Conservation (phyloP, 2,113 vertebrate genomes). For the Percopsis transmontana region DNA sequence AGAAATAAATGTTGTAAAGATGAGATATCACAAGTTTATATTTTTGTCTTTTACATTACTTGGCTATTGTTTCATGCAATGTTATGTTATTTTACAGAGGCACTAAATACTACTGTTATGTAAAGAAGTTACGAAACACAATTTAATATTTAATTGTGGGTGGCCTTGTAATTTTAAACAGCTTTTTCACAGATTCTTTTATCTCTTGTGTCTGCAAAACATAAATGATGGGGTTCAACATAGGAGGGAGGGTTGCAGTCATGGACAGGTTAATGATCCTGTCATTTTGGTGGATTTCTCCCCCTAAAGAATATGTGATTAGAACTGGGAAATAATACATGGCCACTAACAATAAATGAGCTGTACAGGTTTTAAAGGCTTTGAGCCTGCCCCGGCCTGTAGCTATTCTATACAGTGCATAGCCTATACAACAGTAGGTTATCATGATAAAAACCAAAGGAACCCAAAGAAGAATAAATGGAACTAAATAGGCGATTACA, state of each 20-base stretch:
- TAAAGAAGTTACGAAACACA: too few species aligned
- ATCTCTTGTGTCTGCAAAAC: slow-evolving; percentile 53
- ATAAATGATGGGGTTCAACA: slow-evolving; percentile 58
- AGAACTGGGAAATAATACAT: slow-evolving; percentile 34
- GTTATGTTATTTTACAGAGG: too few species aligned
- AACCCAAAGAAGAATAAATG: slow-evolving; percentile 28
- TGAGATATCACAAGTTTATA: too few species aligned
- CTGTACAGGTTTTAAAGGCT: slow-evolving; percentile 37
- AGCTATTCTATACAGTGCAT: slow-evolving; percentile 30
- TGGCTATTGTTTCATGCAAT: too few species aligned
- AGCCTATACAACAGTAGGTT: slow-evolving; percentile 48
- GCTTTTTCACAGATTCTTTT: slow-evolving; percentile 30
- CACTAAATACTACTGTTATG: too few species aligned
- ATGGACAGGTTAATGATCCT: slow-evolving; percentile 73
- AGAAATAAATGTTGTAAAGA: too few species aligned
- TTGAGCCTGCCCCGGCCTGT: slow-evolving; percentile 21
- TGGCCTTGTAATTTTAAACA: slow-evolving; percentile 21
- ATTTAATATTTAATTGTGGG: background rate
- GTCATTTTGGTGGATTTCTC: slow-evolving; percentile 42
- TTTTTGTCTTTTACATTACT: too few species aligned
- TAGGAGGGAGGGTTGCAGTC: slow-evolving; percentile 38
- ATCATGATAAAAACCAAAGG: slow-evolving; percentile 43
- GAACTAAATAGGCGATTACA: slow-evolving; percentile 1
- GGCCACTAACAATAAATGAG: slow-evolving; percentile 30
- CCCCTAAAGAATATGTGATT: slow-evolving; percentile 6